Base-by-base conservation (phyloP, 2,888 invertebrate genomes). In the Amaurobius ferox region DNA sequence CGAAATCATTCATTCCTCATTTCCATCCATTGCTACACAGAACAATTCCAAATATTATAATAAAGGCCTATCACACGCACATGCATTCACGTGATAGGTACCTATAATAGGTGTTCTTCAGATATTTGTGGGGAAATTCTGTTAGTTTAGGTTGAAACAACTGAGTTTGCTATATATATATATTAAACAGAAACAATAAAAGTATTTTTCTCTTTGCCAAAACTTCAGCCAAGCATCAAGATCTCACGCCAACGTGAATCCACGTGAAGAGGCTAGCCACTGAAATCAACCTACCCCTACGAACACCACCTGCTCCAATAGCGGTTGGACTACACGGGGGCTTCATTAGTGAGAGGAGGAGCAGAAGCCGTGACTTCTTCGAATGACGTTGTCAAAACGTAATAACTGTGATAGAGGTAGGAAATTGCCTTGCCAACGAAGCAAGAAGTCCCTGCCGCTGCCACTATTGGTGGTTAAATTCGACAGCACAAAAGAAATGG, bases 291-390 rank as follows among this genome's bases (percentile, higher is more conserved):
- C 62, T 44, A 3, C 39, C 79, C 55, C 39, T 62, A 62, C 73
- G 61, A 66, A 39, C 35, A 73, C 80, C 80, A 80, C 80, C 80
- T 80, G 80, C 80, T 73, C 80, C 80, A 73, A 73, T 80, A 44
- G 62, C 40, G 70, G 70, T 44, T 39, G 73, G 73, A 61, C 48
- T 66, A 39, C 29, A 72, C 67, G 72, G 80, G 80, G 80, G 73
- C 73, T 80, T 80, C 80, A 80, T 80, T 80, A 80, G 80, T 80
- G 66, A 73, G 67, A 73, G 80, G 80, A 73, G 80, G 80, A 73
- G 39, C 32, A 48, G 55, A 78, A 62, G 68, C 70, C 67, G 64
- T 67, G 72, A 72, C 72, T 72, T 66, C 67, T 73, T 19, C 30
- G 73, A 44, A 73, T 80, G 80, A 73, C 67, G 73, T 66, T 80